Evolutionary conservation across 2,797 vertebrate genomes (phyloP).

Genomic region (Monodelphis domestica): DNA sequence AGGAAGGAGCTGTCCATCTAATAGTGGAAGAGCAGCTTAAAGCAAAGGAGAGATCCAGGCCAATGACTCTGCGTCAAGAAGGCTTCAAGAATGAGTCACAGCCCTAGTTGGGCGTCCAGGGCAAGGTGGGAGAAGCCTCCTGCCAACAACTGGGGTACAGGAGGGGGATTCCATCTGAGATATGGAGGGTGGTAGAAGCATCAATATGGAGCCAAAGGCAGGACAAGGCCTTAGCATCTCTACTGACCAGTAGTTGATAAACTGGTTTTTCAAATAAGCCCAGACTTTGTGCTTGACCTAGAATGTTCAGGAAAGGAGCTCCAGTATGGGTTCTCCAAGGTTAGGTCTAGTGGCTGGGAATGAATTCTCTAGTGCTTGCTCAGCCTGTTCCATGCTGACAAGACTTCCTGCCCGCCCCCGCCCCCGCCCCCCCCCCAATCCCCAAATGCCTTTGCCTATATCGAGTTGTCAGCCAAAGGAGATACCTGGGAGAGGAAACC

Average conservation of each 20-base stretch:
- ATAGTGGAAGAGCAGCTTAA: neutral
- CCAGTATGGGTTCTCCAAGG: conserved; percentile 40
- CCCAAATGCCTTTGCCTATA: neutral
- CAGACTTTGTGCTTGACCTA: conserved; percentile 17
- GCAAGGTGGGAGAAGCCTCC: neutral
- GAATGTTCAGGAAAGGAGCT: neutral
- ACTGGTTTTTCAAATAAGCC: conserved; percentile 29
- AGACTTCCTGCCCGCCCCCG: conserved; percentile 21
- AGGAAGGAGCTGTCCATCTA: neutral
- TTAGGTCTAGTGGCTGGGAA: conserved; percentile 1
- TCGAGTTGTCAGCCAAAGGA: conserved; percentile 27
- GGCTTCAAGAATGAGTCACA: neutral
- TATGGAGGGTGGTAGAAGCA: neutral
- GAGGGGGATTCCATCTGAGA: neutral
- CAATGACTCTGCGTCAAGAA: neutral
- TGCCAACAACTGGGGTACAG: neutral
- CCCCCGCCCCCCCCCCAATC: no score
- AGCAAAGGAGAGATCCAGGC: neutral
- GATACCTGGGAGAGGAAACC: conserved; percentile 6
- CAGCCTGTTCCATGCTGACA: conserved; percentile 7
- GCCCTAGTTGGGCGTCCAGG: neutral
- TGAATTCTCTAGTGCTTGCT: conserved; percentile 47
- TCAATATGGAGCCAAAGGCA: neutral
- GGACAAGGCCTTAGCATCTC: neutral
- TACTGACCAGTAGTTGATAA: neutral